These are phyloP conservation scores for Chloroceryle inda DNA, from an alignment of 2,797 vertebrate genomes.

Conservation along the genomic window DNA sequence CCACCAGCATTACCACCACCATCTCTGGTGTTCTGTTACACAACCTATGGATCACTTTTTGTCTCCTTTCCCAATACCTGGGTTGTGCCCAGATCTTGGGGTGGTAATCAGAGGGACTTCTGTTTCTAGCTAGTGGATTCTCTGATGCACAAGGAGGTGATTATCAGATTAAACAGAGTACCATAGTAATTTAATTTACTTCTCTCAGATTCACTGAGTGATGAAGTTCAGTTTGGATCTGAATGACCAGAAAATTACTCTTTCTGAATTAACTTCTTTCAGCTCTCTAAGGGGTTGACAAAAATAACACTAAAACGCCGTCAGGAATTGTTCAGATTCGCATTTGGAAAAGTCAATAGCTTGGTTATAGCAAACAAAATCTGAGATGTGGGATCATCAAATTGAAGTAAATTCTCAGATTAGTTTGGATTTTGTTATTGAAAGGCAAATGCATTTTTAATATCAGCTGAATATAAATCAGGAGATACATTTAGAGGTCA, in stretches of 20 bases:
- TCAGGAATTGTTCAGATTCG: neutral
- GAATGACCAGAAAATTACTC: neutral
- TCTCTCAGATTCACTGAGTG: neutral
- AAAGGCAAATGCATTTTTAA: neutral
- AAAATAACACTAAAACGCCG: neutral
- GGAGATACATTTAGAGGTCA: neutral
- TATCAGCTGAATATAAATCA: neutral
- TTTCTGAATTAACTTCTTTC: neutral
- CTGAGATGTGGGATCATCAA: neutral
- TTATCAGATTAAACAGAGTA: neutral
- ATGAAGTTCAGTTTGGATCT: neutral
- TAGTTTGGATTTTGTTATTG: neutral
- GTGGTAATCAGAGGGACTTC: neutral
- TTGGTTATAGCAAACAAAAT: neutral
- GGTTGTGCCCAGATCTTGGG: neutral
- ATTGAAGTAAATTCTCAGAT: neutral
- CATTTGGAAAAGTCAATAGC: neutral
- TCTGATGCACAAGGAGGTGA: neutral
- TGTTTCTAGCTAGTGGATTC: neutral
- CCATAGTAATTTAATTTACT: neutral
- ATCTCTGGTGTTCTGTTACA: neutral
- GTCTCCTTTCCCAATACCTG: neutral
- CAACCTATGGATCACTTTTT: neutral
- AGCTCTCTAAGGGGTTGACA: neutral
- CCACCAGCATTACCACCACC: neutral